Evolutionary conservation across 2,113 vertebrate genomes (phyloP).

Genomic region (Nothocercus nigrocapillus): DNA sequence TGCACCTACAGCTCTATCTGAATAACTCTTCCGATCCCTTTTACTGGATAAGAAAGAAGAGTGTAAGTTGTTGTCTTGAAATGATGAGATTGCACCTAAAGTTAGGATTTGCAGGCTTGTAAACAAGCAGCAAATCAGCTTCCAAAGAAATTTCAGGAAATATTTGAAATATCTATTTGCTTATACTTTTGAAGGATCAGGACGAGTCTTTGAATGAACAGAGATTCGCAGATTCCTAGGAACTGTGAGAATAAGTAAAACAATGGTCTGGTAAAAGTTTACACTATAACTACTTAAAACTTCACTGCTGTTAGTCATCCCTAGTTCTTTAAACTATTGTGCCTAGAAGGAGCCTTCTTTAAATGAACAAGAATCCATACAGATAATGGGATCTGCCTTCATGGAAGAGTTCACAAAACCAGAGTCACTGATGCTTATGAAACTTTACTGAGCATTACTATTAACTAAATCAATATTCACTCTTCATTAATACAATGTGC

Average conservation of each 20-base stretch:
- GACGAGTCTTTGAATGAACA: neutral
- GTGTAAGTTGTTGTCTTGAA: neutral
- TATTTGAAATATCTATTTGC: neutral
- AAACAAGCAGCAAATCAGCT: neutral
- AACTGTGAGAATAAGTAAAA: neutral
- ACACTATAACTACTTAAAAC: neutral
- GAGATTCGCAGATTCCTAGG: neutral
- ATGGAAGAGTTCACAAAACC: neutral
- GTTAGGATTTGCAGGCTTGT: neutral
- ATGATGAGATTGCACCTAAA: neutral
- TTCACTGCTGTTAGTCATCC: neutral
- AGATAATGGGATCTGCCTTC: neutral
- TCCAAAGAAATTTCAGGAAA: neutral
- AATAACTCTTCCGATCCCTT: neutral
- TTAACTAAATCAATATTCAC: slow-evolving; percentile 50
- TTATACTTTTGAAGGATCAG: neutral
- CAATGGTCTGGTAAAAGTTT: neutral
- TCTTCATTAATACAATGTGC: slow-evolving; percentile 17
- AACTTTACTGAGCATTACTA: slow-evolving; percentile 24
- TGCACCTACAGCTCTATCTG: neutral
- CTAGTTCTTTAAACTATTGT: neutral
- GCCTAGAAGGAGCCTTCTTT: neutral
- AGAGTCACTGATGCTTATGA: neutral
- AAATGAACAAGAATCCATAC: neutral
- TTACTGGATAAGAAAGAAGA: neutral